A percentile compares a stretch with the other conserved stretches of the same genome.
phyloP scores from a whole-genome alignment of 2,888 invertebrate genomes.

The Ceraclea dissimilis region DNA sequence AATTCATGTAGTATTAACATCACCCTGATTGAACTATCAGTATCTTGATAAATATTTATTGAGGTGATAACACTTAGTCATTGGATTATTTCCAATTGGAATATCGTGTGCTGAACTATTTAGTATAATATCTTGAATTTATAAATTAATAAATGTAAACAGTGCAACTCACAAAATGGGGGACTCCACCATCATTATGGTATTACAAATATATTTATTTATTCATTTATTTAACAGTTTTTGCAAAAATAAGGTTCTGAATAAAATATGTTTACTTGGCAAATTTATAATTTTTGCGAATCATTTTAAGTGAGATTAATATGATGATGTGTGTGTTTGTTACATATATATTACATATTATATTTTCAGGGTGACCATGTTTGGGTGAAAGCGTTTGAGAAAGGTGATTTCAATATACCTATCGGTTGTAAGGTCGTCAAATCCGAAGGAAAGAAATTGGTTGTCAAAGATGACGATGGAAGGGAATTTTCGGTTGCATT shows the following conservation, averaged over 20 bases:
- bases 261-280: too few relatives aligned
- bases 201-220: conserved; percentile 6
- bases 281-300: too few relatives aligned
- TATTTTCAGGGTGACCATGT: conserved; percentile 71
- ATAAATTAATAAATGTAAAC: too few relatives aligned
- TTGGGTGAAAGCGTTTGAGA: conserved; percentile 73
- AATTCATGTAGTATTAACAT: neutral
- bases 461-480: conserved; percentile 78
- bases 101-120: too few relatives aligned
- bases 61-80: too few relatives aligned
- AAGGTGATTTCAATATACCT: conserved; percentile 74
- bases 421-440: conserved; percentile 77
- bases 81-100: too few relatives aligned
- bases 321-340: neutral
- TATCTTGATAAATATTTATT: neutral
- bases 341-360: neutral
- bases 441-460: conserved; percentile 66
- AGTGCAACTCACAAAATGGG: conserved; percentile 12
- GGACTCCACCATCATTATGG: conserved; percentile 23
- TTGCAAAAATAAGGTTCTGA: too few relatives aligned
- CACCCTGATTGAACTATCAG: neutral
- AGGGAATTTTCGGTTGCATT: conserved; percentile 56
- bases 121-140: too few relatives aligned
- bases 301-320: neutral
- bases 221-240: too few relatives aligned